A percentile compares a stretch with the other conserved stretches of the same genome.
Evolutionary conservation across 2,113 vertebrate genomes (phyloP).

Genomic region (Anser brachyrhynchus): DNA sequence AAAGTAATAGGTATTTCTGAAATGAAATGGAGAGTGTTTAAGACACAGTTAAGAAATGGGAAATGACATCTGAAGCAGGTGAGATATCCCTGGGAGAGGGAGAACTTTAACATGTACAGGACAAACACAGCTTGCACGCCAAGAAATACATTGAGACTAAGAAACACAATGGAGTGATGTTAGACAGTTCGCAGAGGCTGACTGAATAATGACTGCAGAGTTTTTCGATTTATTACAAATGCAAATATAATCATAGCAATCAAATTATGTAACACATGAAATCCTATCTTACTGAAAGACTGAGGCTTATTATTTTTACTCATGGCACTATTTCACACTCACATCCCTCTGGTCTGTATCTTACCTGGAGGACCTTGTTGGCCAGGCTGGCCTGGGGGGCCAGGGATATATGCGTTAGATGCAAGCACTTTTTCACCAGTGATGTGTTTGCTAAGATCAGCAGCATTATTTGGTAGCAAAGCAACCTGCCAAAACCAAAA

Average conservation of each 20-base stretch:
- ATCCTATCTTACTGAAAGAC: neutral
- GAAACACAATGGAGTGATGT: neutral
- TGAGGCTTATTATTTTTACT: neutral
- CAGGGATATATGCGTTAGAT: constrained; percentile 84
- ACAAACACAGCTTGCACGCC: neutral
- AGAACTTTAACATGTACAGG: neutral
- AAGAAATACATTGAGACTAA: neutral
- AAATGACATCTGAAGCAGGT: neutral
- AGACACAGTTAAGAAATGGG: neutral
- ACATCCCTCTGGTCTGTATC: neutral
- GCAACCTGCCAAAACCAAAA: constrained; percentile 80
- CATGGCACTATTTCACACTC: neutral
- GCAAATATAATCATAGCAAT: neutral
- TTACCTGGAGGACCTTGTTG: constrained; percentile 88
- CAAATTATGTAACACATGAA: neutral
- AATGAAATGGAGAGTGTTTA: neutral
- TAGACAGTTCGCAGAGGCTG: neutral
- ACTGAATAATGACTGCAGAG: neutral
- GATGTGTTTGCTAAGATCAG: constrained; percentile 87
- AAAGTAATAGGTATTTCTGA: neutral
- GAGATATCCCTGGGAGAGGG: neutral
- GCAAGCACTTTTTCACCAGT: constrained; percentile 86
- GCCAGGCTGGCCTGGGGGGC: constrained; percentile 88
- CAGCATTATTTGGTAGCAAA: constrained; percentile 86
- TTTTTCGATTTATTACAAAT: neutral